A percentile compares a stretch with the other conserved stretches of the same genome.
Evolutionary conservation across 2,888 invertebrate genomes (phyloP).

Genomic region (Spilosoma lubricipeda): DNA sequence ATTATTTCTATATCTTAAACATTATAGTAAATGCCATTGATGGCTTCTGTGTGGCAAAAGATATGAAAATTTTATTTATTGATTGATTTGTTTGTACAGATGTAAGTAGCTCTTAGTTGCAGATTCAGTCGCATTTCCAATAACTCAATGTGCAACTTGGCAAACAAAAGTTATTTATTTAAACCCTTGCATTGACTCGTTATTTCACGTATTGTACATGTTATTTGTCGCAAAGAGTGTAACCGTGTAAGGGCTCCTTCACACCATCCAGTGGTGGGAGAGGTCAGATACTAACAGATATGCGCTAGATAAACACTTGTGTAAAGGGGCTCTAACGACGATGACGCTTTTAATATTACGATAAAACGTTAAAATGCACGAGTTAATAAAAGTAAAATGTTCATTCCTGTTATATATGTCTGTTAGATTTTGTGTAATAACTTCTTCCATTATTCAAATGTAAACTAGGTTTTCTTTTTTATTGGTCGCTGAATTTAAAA

Average conservation of each 20-base stretch:
- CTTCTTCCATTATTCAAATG: constrained; percentile 52
- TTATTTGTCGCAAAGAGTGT: not conserved
- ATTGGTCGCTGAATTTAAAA: constrained; percentile 24
- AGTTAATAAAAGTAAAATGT: constrained; percentile 45
- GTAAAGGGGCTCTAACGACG: not conserved
- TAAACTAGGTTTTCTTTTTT: constrained; percentile 56
- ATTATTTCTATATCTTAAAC: not conserved
- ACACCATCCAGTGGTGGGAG: not conserved
- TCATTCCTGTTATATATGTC: constrained; percentile 54
- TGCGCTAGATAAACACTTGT: not conserved
- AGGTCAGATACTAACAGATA: not conserved
- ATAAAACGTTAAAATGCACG: constrained; percentile 40
- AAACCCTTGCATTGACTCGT: not conserved
- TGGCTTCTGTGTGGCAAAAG: not conserved
- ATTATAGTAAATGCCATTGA: not conserved
- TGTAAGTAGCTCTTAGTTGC: not conserved
- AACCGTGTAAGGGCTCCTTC: not conserved
- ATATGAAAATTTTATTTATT: not conserved
- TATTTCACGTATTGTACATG: not conserved
- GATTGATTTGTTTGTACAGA: not conserved
- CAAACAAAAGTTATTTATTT: not conserved
- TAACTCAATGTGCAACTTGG: not conserved
- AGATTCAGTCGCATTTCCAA: not conserved
- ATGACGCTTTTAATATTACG: constrained; percentile 39
- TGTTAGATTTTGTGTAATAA: constrained; percentile 50